Conservation (phyloP, 2,113 vertebrate genomes). For the Dipodomys spectabilis region DNA sequence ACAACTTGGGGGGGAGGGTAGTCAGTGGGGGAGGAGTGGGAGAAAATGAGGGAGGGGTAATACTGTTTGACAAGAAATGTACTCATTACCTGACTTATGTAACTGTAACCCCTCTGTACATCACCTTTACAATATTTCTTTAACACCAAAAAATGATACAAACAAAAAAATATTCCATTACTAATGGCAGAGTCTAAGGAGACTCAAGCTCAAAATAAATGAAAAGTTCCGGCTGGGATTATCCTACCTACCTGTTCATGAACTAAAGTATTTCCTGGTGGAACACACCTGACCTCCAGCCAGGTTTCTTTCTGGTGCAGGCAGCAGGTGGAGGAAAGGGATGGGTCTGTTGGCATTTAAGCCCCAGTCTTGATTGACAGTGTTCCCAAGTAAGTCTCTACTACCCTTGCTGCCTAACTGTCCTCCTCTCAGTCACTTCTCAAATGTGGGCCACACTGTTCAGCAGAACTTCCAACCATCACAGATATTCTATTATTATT, state of each 20-base stretch:
- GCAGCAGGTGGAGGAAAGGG: no score
- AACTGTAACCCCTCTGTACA: no score
- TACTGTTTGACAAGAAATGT: no score
- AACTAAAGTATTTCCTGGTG: not conserved
- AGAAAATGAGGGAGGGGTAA: no score
- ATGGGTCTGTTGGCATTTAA: not conserved
- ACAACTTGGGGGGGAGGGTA: no score
- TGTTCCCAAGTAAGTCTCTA: not conserved
- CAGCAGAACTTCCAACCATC: not conserved
- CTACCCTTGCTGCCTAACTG: fast-evolving
- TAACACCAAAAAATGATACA: no score
- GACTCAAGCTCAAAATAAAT: not conserved
- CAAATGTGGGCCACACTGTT: not conserved
- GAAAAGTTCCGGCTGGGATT: conserved; percentile 1
- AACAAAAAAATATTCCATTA: not conserved
- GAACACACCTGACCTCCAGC: not conserved
- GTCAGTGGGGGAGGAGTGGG: no score
- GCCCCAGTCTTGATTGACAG: no score
- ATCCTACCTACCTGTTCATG: not conserved
- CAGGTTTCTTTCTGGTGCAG: not conserved
- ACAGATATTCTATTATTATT: not conserved
- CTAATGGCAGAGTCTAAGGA: not conserved
- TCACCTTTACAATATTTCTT: no score
- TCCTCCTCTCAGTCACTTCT: not conserved
- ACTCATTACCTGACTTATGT: no score